phyloP scores from a whole-genome alignment of 2,888 invertebrate species.

The Fissipunctia ypsillon region DNA sequence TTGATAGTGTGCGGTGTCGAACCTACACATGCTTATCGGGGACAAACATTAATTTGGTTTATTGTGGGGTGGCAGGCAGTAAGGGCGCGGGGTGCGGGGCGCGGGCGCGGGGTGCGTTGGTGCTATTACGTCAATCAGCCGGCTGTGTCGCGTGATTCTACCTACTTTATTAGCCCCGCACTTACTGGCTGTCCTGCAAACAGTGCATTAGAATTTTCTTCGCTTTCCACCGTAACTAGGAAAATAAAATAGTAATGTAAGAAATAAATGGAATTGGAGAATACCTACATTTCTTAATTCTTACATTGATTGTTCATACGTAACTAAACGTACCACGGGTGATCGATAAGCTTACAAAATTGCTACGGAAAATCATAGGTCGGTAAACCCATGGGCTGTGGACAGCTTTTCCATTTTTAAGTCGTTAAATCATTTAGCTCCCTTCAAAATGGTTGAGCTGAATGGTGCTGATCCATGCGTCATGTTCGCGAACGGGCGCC shows the following conservation, averaged over 20 bases:
- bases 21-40: constrained; percentile 78
- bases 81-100: constrained; percentile 57
- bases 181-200: constrained; percentile 62
- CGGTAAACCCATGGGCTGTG: neutral
- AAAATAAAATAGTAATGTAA: constrained; percentile 22
- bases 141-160: constrained; percentile 75
- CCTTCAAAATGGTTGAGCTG: too few relatives aligned
- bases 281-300: neutral
- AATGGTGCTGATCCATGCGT: too few relatives aligned
- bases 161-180: constrained; percentile 63
- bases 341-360: neutral
- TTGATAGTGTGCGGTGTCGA: constrained; percentile 66
- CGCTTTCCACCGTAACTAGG: constrained; percentile 24
- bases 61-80: constrained; percentile 76
- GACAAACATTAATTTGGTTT: constrained; percentile 86
- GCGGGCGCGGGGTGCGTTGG: constrained; percentile 68
- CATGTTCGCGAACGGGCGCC: too few relatives aligned
- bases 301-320: neutral
- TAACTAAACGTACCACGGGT: neutral
- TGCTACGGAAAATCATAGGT: neutral
- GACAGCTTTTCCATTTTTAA: neutral
- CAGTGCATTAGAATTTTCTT: constrained; percentile 55
- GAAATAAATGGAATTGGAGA: constrained; percentile 25
- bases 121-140: constrained; percentile 81
- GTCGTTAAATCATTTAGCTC: too few relatives aligned